These are phyloP conservation scores for Bubo blakistoni DNA, from an alignment of 2,113 vertebrate genomes.

Conservation along the genomic window DNA sequence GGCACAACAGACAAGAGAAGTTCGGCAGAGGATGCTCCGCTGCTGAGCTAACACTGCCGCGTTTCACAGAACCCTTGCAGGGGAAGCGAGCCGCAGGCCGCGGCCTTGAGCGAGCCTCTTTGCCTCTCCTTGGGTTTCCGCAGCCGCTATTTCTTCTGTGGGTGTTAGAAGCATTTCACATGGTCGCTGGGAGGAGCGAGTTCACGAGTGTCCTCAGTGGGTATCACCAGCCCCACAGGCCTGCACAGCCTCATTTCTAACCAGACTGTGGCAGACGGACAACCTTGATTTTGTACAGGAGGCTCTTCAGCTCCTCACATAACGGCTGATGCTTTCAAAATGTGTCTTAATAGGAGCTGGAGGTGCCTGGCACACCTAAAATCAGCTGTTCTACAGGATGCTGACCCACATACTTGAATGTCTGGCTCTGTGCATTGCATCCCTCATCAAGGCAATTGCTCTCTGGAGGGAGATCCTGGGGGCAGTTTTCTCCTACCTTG, in stretches of 20 bases:
- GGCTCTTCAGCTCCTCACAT: too few species aligned
- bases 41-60: background rate
- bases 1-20: background rate
- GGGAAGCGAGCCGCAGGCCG: background rate
- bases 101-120: background rate
- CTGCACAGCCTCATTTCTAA: too few species aligned
- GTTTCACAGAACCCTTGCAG: too few species aligned
- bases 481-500: background rate
- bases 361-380: background rate
- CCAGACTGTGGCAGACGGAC: background rate
- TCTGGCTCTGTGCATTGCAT: too few species aligned
- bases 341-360: background rate
- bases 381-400: background rate
- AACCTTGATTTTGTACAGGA: background rate
- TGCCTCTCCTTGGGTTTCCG: background rate
- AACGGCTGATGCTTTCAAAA: too few species aligned
- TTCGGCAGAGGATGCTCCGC: background rate
- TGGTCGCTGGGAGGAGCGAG: background rate
- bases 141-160: background rate
- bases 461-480: background rate
- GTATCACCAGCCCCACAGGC: background rate
- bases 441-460: background rate
- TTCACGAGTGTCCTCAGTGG: background rate
- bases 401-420: too few species aligned
- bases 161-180: background rate